Percentiles rank a stretch among this genome's conserved stretches.
phyloP scores from a whole-genome alignment of 2,113 vertebrate species.

The Centropus unirufus region DNA sequence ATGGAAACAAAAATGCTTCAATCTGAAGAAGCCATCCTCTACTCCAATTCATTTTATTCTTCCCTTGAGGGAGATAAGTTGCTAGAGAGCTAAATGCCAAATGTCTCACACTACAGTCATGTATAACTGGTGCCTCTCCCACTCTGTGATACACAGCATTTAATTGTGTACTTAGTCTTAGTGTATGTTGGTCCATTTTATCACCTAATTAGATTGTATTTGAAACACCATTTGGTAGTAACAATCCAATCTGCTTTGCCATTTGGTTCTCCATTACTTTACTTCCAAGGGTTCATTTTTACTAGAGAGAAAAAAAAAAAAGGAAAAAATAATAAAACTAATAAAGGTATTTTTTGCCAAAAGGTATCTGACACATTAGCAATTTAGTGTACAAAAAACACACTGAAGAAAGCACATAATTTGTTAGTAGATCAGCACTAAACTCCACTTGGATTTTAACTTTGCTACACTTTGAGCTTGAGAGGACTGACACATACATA shows the following conservation, averaged over 20 bases:
- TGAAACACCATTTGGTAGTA: conserved; percentile 40
- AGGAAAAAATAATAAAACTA: no score
- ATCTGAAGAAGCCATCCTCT: not conserved
- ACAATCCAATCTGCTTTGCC: conserved; percentile 56
- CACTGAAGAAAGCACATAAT: not conserved
- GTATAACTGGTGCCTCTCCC: not conserved
- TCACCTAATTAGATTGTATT: conserved; percentile 50
- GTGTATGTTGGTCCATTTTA: conserved; percentile 33
- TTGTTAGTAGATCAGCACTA: not conserved
- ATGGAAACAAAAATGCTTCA: not conserved
- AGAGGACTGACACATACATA: not conserved
- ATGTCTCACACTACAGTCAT: not conserved
- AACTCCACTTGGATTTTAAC: not conserved
- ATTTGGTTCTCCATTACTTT: conserved; percentile 40
- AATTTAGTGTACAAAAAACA: not conserved
- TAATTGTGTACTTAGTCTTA: conserved; percentile 34
- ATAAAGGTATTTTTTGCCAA: not conserved
- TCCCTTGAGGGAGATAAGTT: not conserved
- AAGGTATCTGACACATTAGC: not conserved
- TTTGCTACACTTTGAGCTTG: not conserved
- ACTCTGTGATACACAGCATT: not conserved
- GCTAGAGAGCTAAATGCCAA: conserved; percentile 15
- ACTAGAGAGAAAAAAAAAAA: not conserved
- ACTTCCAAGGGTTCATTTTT: not conserved
- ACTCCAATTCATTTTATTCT: not conserved